Conservation (phyloP, 1,140 invertebrate species). For the Anoplophora glabripennis region DNA sequence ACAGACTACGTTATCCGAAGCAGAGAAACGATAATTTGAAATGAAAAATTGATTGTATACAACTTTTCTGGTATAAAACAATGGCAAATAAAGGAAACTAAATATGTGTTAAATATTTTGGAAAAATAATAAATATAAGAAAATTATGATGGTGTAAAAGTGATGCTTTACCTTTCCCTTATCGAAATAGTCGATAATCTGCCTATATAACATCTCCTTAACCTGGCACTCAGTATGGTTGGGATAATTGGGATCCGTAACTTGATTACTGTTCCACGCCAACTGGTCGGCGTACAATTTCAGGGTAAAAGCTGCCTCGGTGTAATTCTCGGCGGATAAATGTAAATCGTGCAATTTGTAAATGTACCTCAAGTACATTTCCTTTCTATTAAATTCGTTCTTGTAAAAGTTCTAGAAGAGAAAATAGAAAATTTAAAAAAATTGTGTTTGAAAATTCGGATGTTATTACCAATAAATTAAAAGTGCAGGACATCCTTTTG, state of each 20-base stretch:
- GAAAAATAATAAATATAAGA: too few species aligned
- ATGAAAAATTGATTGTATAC: too few species aligned
- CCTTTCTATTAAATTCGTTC: constrained; percentile 90
- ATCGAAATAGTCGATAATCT: constrained; percentile 93
- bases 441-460: not conserved
- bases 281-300: constrained; percentile 90
- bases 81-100: too few species aligned
- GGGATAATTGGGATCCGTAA: constrained; percentile 62
- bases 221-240: constrained; percentile 83
- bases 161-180: constrained; percentile 73
- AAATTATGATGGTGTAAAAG: too few species aligned
- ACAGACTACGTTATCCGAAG: too few species aligned
- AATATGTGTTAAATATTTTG: too few species aligned
- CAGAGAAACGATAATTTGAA: too few species aligned
- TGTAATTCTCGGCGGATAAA: constrained; percentile 88
- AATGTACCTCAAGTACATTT: constrained; percentile 96
- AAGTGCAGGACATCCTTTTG: constrained; percentile 95
- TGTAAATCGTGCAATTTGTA: constrained; percentile 96
- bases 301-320: constrained; percentile 94
- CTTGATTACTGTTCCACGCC: constrained; percentile 74
- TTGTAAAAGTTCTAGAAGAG: constrained; percentile 90
- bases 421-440: constrained; percentile 18
- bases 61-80: too few species aligned
- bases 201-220: constrained; percentile 89
- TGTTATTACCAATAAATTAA: constrained; percentile 79